Evolutionary conservation across 1,140 invertebrate genomes (phyloP), one percentile per base, ranked within the genome.

Genomic region (Delia radicum): DNA sequence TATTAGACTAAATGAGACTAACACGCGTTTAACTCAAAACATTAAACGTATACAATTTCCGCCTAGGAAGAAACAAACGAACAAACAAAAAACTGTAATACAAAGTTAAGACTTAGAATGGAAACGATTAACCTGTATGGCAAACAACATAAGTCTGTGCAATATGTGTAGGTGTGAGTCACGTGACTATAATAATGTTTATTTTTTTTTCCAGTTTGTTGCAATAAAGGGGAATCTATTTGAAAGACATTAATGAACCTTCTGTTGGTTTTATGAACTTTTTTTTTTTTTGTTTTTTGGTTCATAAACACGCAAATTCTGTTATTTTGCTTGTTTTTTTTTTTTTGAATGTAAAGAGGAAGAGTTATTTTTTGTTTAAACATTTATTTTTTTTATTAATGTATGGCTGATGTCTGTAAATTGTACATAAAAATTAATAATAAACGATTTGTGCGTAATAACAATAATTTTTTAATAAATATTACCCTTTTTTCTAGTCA

Each of bases 401-500:
- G 31, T 67, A n/a, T 31, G 63, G 28, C 31, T n/a, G 63, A 67
- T 67, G 63, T 67, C 63, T 67, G 63, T 29, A 31, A 67, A 67
- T 28, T 67, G 63, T 31, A 67, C 63, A 67, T 67, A 67, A 67
- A 67, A 67, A 67, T 67, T 67, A 67, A 67, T 67, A 67, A 67
- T 67, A 67, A 67, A 67, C 63, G 63, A 67, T 67, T 67, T 67
- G 63, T 67, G 63, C 63, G 63, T 67, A 67, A 67, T 67, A 67
- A 67, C 63, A 67, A 67, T 67, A 67, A 67, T 67, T 67, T 67
- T 31, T 67, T 15, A 67, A 67, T 67, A 31, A 0, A 67, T 31
- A 67, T 67, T 67, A 67, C 12, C 42, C 42, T 33, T 33, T 33
- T 33, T 48, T 46, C 42, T 46, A 33, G 31, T 33, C 31, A 33